Percentiles rank a stretch among this genome's conserved stretches.
Conservation (phyloP, 2,797 vertebrate genomes). For the Catostomus latipinnis region DNA sequence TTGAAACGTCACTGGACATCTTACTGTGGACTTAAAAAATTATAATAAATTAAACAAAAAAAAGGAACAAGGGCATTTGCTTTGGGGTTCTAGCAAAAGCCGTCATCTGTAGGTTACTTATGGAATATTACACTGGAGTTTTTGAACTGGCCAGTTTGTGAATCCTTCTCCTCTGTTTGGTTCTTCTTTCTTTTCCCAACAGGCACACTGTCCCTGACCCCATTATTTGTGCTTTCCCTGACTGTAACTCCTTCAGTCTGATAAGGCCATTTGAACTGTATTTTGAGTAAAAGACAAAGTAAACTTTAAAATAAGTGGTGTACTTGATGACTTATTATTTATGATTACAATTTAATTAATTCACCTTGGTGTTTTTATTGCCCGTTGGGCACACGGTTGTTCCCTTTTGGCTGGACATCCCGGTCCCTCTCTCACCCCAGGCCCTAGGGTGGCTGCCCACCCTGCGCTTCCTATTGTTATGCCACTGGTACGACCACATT, state of each 20-base stretch:
- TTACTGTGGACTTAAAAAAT: constrained; percentile 48
- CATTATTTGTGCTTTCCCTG: constrained; percentile 67
- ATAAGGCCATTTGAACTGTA: constrained; percentile 67
- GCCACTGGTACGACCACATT: too few species aligned
- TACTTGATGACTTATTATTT: constrained; percentile 9
- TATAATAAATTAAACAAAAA: constrained; percentile 42
- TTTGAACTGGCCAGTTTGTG: constrained; percentile 54
- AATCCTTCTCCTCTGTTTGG: constrained; percentile 42
- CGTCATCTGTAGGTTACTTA: constrained; percentile 55
- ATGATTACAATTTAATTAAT: background rate
- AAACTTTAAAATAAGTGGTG: constrained; percentile 47
- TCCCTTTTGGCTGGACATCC: too few species aligned
- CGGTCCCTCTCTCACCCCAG: too few species aligned
- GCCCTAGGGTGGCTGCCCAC: too few species aligned
- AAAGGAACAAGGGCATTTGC: constrained; percentile 43
- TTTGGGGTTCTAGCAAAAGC: constrained; percentile 52
- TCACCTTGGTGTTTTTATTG: too few species aligned
- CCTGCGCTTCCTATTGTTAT: too few species aligned
- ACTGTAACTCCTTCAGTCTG: constrained; percentile 72
- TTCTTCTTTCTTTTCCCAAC: constrained; percentile 50
- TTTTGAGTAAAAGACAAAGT: constrained; percentile 76
- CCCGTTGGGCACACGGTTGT: too few species aligned
- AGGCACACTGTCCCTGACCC: constrained; percentile 28
- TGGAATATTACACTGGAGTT: constrained; percentile 46
- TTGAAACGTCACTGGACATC: constrained; percentile 57